Percentiles rank a stretch among this genome's conserved stretches.
phyloP scores from a whole-genome alignment of 2,888 invertebrate genomes.

The Merodon equestris region DNA sequence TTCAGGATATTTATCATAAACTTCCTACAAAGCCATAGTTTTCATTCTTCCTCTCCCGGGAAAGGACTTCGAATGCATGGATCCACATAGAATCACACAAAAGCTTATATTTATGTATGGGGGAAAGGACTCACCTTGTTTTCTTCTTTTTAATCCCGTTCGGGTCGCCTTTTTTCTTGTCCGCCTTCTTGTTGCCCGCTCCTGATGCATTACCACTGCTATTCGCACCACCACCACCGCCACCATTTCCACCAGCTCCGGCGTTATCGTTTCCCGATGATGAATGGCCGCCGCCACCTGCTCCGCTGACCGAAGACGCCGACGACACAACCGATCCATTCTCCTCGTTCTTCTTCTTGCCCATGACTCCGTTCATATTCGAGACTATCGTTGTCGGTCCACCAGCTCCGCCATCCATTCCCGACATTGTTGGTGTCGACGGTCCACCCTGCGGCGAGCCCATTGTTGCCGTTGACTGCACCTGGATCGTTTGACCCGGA shows the following conservation, averaged over 20 bases:
- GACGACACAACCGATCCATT: slow-evolving; percentile 49
- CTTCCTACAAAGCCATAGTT: slow-evolving; percentile 65
- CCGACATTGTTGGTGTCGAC: slow-evolving; percentile 68
- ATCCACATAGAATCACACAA: slow-evolving; percentile 17
- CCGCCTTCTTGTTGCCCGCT: slow-evolving; percentile 84
- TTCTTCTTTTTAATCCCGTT: slow-evolving; percentile 95
- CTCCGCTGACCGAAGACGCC: slow-evolving; percentile 43
- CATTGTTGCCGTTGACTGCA: slow-evolving; percentile 58
- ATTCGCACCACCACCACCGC: slow-evolving; percentile 23
- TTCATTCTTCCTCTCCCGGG: no score
- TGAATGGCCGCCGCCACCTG: slow-evolving; percentile 57
- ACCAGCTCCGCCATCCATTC: slow-evolving; percentile 55
- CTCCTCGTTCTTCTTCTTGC: slow-evolving; percentile 63
- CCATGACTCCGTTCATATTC: slow-evolving; percentile 65
- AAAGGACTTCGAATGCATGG: slow-evolving; percentile 26
- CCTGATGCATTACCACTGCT: slow-evolving; percentile 60
- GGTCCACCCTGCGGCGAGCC: slow-evolving; percentile 49
- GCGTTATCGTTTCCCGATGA: slow-evolving; percentile 63
- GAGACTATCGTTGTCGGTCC: slow-evolving; percentile 51
- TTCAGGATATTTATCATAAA: slow-evolving; percentile 66
- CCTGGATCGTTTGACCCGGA: slow-evolving; percentile 66
- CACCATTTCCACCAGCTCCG: slow-evolving; percentile 33
- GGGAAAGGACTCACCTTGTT: slow-evolving; percentile 84
- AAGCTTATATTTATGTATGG: background rate
- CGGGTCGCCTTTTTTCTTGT: slow-evolving; percentile 90